Evolutionary conservation across 2,797 vertebrate species (phyloP).

Genomic region (Bucorvus abyssinicus): DNA sequence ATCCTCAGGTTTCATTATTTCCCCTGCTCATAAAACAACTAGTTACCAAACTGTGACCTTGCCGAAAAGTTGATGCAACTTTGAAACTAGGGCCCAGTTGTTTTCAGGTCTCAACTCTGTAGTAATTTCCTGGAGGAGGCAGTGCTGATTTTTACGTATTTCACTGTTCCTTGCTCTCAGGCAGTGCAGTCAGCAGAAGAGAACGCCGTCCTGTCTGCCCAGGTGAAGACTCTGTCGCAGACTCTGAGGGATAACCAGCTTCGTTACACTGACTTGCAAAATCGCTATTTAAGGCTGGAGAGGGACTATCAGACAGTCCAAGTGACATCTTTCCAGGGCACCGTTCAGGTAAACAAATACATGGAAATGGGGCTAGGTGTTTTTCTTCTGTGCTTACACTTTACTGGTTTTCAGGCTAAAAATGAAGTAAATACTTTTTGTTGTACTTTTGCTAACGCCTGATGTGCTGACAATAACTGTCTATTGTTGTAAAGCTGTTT

Average conservation of each 20-base stretch:
- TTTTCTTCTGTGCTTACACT: neutral
- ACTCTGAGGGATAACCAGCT: slow-evolving; percentile 82
- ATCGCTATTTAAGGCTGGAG: slow-evolving; percentile 82
- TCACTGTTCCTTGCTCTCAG: slow-evolving; percentile 49
- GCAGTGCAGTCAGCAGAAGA: slow-evolving; percentile 82
- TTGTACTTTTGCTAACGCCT: neutral
- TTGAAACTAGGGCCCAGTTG: neutral
- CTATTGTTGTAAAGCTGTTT: neutral
- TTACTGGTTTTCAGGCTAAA: neutral
- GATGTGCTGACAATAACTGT: neutral
- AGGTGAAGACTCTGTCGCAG: slow-evolving; percentile 83
- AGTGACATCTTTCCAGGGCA: slow-evolving; percentile 44
- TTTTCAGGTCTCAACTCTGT: neutral
- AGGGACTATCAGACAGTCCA: slow-evolving; percentile 70
- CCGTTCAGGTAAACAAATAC: slow-evolving; percentile 67
- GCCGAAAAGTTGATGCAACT: neutral
- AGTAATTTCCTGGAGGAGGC: neutral
- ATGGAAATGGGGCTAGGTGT: neutral
- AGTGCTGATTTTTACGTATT: neutral
- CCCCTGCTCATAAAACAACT: neutral
- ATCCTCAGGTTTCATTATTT: neutral
- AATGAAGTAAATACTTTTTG: neutral
- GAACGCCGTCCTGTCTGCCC: slow-evolving; percentile 76
- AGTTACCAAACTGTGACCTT: neutral
- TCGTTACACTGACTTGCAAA: slow-evolving; percentile 77